Base-by-base conservation (phyloP, 2,888 invertebrate genomes). In the Xestia sexstrigata region DNA sequence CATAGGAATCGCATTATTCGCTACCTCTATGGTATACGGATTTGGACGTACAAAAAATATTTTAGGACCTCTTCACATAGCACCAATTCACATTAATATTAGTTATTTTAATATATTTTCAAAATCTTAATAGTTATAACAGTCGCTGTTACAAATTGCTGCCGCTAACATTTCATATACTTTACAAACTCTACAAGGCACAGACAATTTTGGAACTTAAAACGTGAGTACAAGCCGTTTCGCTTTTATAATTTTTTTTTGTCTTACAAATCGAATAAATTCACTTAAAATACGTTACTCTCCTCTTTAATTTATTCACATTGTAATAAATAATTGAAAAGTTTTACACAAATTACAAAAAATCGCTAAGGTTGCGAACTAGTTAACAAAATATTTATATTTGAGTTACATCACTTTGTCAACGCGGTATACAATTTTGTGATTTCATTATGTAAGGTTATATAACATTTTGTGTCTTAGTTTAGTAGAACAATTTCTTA, bases 1-100 rank as follows among this genome's bases (percentile, higher is more conserved):
- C 83, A 89, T 94, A 96, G 95, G 95, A 95, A 95, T 94, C 92
- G 90, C 76, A 76, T 82, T 90, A 89, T 86, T 90, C 86, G 88
- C 87, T 90, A 93, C 90, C 90, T 90, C 84, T 88, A 87, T 90
- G 93, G 91, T 90, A 89, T 85, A 91, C 83, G 83, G 88, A 87
- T 91, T 92, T 91, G 90, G 89, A 93, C 89, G 87, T 84, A 82
- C 76, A 89, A 91, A 87, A 88, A 87, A 81, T 87, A 86, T 84
- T 84, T 86, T 87, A 91, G 90, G 90, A 92, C 89, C 80, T 89
- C 90, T 89, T 87, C 86, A 89, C 89, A 90, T 94, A 94, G 94
- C 94, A 94, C 94, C 94, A 93, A 92, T 90, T 84, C 83, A 85
- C 78, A 87, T 85, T 85, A 85, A 85, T 23, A 79, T 85, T 86